phyloP scores from a whole-genome alignment of 1,140 invertebrate species.

The Zaprionus ornatus region DNA sequence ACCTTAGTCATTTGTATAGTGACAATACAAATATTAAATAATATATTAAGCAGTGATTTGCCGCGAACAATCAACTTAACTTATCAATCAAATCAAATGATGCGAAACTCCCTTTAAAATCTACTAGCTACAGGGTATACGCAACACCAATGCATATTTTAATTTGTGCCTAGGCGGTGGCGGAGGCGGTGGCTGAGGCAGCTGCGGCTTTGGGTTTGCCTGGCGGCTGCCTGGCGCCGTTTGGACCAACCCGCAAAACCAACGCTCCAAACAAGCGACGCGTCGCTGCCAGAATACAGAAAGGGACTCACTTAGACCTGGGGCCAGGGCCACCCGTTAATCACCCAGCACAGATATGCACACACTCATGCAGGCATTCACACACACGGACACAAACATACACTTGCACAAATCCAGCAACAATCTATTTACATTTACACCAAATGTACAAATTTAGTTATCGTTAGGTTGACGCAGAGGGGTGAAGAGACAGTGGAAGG shows the following conservation, averaged over 20 bases:
- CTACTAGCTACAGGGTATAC: conserved; percentile 7
- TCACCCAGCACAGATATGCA: conserved; percentile 49
- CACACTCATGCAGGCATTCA: conserved; percentile 28
- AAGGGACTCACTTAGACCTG: conserved; percentile 18
- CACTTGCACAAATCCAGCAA: conserved; percentile 41
- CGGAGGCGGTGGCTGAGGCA: conserved; percentile 4
- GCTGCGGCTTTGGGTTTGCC: conserved; percentile 39
- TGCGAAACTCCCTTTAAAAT: not conserved
- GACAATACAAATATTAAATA: no score
- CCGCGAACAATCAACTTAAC: no score
- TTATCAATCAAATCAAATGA: not conserved
- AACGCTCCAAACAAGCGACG: conserved; percentile 59
- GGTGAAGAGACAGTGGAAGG: not conserved
- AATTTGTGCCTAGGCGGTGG: conserved; percentile 47
- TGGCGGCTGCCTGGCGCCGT: conserved; percentile 68
- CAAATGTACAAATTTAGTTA: conserved; percentile 82
- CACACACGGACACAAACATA: conserved; percentile 18
- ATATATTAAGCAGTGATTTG: no score
- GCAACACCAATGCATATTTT: conserved; percentile 66
- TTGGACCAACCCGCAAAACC: conserved; percentile 61
- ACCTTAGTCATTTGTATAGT: no score
- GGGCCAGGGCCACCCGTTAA: conserved; percentile 61
- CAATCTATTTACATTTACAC: conserved; percentile 82
- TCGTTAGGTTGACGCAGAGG: conserved; percentile 47
- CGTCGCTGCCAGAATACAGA: conserved; percentile 47